phyloP scores from a whole-genome alignment of 2,113 vertebrate genomes.

The Camarhynchus parvulus region DNA sequence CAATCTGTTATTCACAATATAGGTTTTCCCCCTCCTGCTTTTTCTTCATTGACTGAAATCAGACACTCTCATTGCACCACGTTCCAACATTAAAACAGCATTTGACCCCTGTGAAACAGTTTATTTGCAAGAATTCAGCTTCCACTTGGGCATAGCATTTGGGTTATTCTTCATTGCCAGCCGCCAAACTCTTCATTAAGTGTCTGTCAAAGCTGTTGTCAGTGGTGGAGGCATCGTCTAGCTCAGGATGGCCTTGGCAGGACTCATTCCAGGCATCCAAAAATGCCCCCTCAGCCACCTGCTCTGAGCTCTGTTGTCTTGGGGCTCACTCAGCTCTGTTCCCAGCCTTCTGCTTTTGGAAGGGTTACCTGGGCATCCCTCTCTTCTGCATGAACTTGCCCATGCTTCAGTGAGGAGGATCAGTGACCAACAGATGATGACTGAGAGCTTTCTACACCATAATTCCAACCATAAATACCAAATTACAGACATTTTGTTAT shows the following conservation, averaged over 20 bases:
- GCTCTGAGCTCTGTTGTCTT: too few relatives aligned
- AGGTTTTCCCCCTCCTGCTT: neutral
- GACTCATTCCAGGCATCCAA: too few relatives aligned
- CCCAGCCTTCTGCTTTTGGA: neutral
- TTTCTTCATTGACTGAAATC: neutral
- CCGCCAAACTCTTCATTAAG: neutral
- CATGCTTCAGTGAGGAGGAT: neutral
- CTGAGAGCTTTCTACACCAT: fast-evolving
- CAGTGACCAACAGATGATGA: neutral
- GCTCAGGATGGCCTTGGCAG: neutral
- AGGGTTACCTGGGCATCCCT: neutral
- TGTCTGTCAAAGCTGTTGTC: neutral
- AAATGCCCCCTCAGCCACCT: too few relatives aligned
- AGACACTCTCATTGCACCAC: neutral
- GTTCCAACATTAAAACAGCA: neutral
- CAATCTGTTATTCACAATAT: neutral
- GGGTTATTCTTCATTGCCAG: neutral
- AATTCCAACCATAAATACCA: neutral
- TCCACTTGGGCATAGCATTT: neutral
- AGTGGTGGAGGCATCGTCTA: fast-evolving
- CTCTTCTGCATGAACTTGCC: neutral
- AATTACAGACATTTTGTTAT: neutral
- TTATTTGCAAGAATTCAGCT: neutral
- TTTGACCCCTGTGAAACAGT: neutral
- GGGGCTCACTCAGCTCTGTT: neutral